Base-by-base conservation (phyloP, 1,140 invertebrate species). In the Acromyrmex echinatior region DNA sequence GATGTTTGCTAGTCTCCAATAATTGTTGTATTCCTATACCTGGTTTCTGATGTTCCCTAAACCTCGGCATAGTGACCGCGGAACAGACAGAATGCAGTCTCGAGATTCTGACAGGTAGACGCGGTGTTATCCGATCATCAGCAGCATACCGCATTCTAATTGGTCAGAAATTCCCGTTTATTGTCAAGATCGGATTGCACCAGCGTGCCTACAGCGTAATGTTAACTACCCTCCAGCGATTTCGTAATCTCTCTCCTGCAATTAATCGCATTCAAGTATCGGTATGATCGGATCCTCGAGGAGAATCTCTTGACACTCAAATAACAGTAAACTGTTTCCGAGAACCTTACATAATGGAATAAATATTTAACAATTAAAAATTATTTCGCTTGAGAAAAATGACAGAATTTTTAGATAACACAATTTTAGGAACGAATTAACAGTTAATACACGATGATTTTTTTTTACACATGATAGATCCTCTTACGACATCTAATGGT, bases 91-190 rank as follows among this genome's bases (percentile, higher is more conserved):
- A 82, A 63, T 82, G n/a, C 66, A 82, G 79, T 82, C 56, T 58
- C 25, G 56, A 66, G n/a, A 60, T 62, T 28, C 68, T 62, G 68
- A 62, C 80, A 62, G n/a, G 56, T 53, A 60, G 56, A 45, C 56
- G 21, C 63, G 14, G n/a, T 62, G 56, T 74, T 82, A 82, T 62
- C 68, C 68, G 68, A 74, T 66, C 31, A 58, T 25, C 78, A 53
- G 62, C 77, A 53, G 35, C 35, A 73, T 82, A 21, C 49, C 51
- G n/a, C 49, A 70, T 16, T 71, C 79, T 71, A 73, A 60, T 45
- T 60, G 80, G 80, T 74, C 80, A 82, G 80, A 82, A 82, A 74
- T 82, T 82, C 80, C 25, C 68, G 68, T 49, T 82, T 39, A 82
- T 82, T 68, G 56, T 56, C 53, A 58, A 82, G 80, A 82, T 82